phyloP scores from a whole-genome alignment of 37 sponge, comb jelly and placozoan species.

The Spongilla lacustris region DNA sequence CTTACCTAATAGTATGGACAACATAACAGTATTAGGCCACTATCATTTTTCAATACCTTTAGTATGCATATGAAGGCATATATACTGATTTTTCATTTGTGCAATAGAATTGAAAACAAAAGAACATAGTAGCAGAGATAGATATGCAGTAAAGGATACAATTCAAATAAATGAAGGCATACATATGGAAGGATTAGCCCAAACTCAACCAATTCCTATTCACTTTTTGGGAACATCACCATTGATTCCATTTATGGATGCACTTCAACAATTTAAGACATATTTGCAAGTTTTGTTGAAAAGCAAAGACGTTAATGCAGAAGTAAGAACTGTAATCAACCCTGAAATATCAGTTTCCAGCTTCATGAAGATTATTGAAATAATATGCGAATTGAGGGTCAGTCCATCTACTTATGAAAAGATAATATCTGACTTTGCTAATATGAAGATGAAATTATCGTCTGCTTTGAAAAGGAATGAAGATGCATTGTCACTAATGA shows the following conservation, averaged over 20 bases:
- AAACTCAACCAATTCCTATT: not conserved
- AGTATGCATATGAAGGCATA: not conserved
- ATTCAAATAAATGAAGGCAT: not conserved
- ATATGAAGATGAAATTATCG: not conserved
- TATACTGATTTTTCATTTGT: not conserved
- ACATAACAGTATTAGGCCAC: too few species aligned
- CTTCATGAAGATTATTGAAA: not conserved
- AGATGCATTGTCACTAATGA: not conserved
- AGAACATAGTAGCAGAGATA: not conserved
- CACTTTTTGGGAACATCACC: not conserved
- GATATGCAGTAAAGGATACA: not conserved
- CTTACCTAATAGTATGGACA: too few species aligned
- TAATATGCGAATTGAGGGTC: not conserved
- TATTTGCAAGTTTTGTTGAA: slow-evolving; percentile 1
- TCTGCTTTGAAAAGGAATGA: not conserved
- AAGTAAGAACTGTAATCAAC: not conserved
- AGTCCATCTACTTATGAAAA: not conserved
- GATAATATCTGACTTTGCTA: not conserved
- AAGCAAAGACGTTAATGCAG: not conserved
- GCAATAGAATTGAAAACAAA: not conserved
- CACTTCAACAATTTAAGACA: not conserved
- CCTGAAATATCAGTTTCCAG: not conserved
- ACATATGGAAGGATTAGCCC: not conserved
- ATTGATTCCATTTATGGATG: not conserved
- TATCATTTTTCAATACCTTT: too few species aligned